Base-by-base conservation (phyloP, 2,888 invertebrate genomes). In the Pardosa pseudoannulata region DNA sequence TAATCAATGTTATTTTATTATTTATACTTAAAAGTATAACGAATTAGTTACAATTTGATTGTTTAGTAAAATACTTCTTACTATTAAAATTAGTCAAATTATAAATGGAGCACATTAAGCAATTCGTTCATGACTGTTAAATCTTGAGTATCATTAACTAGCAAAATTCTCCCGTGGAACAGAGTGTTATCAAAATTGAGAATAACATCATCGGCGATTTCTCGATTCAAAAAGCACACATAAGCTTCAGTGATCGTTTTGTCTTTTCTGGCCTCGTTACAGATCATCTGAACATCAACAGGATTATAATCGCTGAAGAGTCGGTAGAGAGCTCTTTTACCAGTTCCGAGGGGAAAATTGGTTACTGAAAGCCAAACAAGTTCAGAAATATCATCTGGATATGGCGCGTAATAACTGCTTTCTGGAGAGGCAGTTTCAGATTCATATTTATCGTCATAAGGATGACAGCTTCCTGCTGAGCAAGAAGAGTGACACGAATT, bases 261-360 rank as follows among this genome's bases (percentile, higher is more conserved):
- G 56, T 85, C 73, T 5, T 7, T 1, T 16, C 68, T 19, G 13
- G 85, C 41, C 9, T 27, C 9, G 39, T 85, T 79, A 29, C 79
- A 79, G 1, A 62, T 28, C 16, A 85, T 68, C 0, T 64, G 9
- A 16, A 85, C 46, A 19, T 74, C 64, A 28, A 67, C 16, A 3
- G 85, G 85, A 31, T 79, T 32, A 70, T 46, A 85, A 64, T 85
- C 85, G 19, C 67, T 16, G 68, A 85, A 85, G 9, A 85, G 36
- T 13, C 74, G 19, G 28, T 70, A 62, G 32, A 85, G 68, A 29
- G 71, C 56, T 50, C 50, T 16, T 0, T 23, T 46, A 31, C 36
- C 19, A 0, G 79, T 62, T n/a, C 36, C 29, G 13, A 68, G n/a
- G n/a, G 79, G 79, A 74, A 85, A 85, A 70, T 85, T 85, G 0